Conservation (phyloP, 2,888 invertebrate species). For the Polydrusus cervinus region DNA sequence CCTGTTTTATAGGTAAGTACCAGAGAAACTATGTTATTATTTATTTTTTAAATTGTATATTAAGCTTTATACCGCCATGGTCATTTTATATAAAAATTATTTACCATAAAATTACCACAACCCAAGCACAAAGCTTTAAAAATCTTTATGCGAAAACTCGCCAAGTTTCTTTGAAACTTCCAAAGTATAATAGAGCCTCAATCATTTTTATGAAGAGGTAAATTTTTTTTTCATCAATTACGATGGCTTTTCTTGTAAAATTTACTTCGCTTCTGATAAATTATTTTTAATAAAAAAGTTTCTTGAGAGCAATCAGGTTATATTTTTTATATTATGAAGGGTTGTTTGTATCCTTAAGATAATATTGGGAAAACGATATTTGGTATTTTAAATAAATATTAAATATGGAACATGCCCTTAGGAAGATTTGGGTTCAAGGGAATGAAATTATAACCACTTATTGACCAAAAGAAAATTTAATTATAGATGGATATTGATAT, state of each 20-base stretch:
- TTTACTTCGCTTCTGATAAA: background rate
- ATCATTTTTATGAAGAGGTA: constrained; percentile 12
- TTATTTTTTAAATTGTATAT: too few relatives aligned
- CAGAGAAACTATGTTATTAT: too few relatives aligned
- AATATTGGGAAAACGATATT: background rate
- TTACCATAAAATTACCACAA: background rate
- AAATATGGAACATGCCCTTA: background rate
- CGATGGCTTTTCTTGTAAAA: constrained; percentile 6
- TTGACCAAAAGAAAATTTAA: too few relatives aligned
- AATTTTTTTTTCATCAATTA: constrained; percentile 15
- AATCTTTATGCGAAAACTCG: background rate
- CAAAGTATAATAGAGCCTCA: constrained; percentile 9
- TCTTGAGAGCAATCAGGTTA: background rate
- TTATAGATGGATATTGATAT: too few relatives aligned
- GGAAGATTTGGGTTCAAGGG: background rate
- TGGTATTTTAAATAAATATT: background rate
- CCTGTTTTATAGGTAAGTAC: too few relatives aligned
- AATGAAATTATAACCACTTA: background rate
- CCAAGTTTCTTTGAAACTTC: background rate
- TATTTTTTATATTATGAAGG: background rate
- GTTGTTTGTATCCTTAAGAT: background rate
- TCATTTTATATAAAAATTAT: too few relatives aligned
- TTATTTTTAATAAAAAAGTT: constrained; percentile 9
- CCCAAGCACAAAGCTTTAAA: too few relatives aligned
- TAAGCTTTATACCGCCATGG: too few relatives aligned